A percentile compares a stretch with the other conserved stretches of the same genome.
phyloP scores from a whole-genome alignment of 2,888 invertebrate species.

The Thymelicus sylvestris region DNA sequence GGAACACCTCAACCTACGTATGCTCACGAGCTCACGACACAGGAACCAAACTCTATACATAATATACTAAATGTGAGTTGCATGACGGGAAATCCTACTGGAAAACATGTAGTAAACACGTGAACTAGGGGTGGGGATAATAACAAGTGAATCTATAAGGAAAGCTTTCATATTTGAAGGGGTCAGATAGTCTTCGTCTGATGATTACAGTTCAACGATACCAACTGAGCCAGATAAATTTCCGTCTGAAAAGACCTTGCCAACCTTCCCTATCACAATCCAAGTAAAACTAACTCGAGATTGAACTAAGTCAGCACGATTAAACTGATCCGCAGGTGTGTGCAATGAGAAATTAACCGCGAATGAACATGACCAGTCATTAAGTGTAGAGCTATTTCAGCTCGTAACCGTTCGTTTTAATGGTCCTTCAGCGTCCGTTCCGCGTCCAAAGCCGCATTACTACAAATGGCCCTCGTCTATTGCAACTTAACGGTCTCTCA shows the following conservation, averaged over 20 bases:
- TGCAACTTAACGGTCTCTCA: slow-evolving; percentile 20
- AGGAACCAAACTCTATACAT: neutral
- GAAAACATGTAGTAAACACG: neutral
- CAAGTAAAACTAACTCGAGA: neutral
- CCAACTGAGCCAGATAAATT: too few relatives aligned
- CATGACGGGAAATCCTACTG: neutral
- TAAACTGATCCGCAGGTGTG: slow-evolving; percentile 7
- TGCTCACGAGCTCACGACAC: neutral
- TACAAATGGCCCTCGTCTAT: slow-evolving; percentile 23
- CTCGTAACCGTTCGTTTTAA: slow-evolving; percentile 34
- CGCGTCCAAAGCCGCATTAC: slow-evolving; percentile 22
- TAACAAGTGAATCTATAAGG: too few relatives aligned
- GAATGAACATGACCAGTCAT: slow-evolving; percentile 29
- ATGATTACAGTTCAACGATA: too few relatives aligned
- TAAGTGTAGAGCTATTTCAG: slow-evolving; percentile 27
- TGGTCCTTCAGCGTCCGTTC: slow-evolving; percentile 28
- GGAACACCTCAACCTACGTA: slow-evolving; percentile 23
- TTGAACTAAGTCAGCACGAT: neutral
- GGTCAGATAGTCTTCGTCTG: too few relatives aligned
- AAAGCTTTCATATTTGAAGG: too few relatives aligned
- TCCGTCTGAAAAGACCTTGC: neutral
- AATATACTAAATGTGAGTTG: neutral
- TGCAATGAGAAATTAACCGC: slow-evolving; percentile 27
- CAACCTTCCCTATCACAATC: too few relatives aligned
- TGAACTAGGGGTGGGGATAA: too few relatives aligned